Base-by-base conservation (phyloP, 2,797 vertebrate genomes). In the Ceryle rudis region DNA sequence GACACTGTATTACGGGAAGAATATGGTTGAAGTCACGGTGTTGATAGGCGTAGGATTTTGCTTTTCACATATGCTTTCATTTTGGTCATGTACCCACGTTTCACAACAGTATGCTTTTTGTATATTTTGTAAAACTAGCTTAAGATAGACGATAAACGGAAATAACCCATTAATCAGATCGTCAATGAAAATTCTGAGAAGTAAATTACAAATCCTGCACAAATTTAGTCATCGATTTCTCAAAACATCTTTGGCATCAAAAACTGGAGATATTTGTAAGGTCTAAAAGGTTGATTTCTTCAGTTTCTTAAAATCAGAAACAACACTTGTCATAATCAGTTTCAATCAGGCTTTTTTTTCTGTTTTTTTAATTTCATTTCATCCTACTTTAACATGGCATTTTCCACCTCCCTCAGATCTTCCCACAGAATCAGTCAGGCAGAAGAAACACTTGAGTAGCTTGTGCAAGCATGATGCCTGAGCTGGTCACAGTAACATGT, bases 181-280 rank as follows among this genome's bases (percentile, higher is more conserved):
- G 91, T 82, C 94, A 97, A 87, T 71, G 93, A 98, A 61, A 96
- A 71, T 98, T 98, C 98, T 97, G 94, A 98, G 98, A 98, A 98
- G 66, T 96, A 77, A 94, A 95, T 90, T 89, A 91, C 31, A 75
- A 85, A 87, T 75, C 33, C 87, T 93, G 93, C 86, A 84, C 88
- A 93, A 31, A 61, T 95, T 98, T 98, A 98, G 97, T 98, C 98
- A 98, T 95, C 67, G 3, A 65, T 81, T 95, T 97, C 95, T 70
- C 92, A 97, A 94, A 97, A 95, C 46, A 65, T 60, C 86, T 67
- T 52, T 29, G 17, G 54, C 57, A 91, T 89, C 90, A 97, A 94
- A 95, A 87, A 75, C 33, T 6, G 11, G 73, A 92, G 95, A 77
- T 74, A 41, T 61, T 69, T 33, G 28, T n/a, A 62, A 94, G 80